phyloP scores from a whole-genome alignment of 2,113 vertebrate genomes.

The Orycteropus afer region DNA sequence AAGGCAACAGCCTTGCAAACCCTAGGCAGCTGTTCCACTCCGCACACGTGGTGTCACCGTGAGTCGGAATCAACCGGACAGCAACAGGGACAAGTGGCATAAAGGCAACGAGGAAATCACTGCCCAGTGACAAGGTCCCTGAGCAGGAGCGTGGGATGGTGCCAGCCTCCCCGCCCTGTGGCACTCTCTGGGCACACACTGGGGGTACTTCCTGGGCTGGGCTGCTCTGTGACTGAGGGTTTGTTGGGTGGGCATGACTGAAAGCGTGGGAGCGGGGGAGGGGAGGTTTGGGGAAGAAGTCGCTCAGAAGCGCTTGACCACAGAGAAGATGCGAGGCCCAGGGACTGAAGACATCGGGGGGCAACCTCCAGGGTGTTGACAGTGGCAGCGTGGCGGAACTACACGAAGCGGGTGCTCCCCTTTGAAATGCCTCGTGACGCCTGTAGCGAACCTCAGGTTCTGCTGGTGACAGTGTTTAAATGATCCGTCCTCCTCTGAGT shows the following conservation, averaged over 20 bases:
- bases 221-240: neutral
- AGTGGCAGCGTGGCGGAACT: no score
- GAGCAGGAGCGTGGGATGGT: no score
- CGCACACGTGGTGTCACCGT: no score
- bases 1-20: no score
- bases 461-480: neutral
- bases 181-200: neutral
- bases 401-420: no score
- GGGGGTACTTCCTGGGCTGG: rapidly evolving
- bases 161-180: neutral
- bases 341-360: neutral
- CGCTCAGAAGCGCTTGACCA: neutral
- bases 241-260: neutral
- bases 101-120: no score
- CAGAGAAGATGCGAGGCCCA: neutral
- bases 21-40: no score
- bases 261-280: neutral
- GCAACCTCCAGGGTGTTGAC: no score
- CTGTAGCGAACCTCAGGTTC: neutral
- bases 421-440: neutral
- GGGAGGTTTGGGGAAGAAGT: neutral
- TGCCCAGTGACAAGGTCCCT: no score
- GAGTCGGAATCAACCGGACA: no score
- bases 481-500: neutral
- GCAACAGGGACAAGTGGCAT: no score